Base-by-base conservation (phyloP, 2,113 vertebrate genomes). In the Sarotherodon lohbergeri region DNA sequence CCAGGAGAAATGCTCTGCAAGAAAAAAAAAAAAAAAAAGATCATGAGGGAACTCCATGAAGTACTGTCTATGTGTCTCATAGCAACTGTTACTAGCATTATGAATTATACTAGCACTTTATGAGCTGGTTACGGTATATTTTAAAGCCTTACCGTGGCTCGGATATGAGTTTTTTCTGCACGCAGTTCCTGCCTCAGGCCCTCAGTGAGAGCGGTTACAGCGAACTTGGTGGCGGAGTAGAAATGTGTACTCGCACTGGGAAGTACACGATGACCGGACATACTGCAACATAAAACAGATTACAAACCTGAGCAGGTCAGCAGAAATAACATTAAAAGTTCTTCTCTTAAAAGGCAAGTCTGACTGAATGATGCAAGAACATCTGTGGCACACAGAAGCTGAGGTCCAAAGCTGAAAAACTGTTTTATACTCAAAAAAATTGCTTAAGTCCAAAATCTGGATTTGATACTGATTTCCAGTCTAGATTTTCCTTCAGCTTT, bases 161-260 rank as follows among this genome's bases (percentile, higher is more conserved):
- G 12, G 39, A 73, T 73, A 73, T 73, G 63, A 14, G 36, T 68
- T 22, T 68, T 68, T 41, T 68, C 36, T 68, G 63, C 36, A 68
- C 12, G 36, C 12, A 68, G 36, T 22, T 68, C 63, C 5, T 68
- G 63, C 63, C 63, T 4, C 36, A 68, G 63, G 36, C 66, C 66
- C 94, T 99, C 98, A 0, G 98, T 98, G 82, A 71, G 66, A 27
- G 66, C 66, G 0, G 66, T 71, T 43, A 71, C n/a, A 22, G 66
- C 39, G 0, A 43, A 43, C 66, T 71, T 71, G 66, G 66, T 71
- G 7, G 66, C 36, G 1, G 7, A 6, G 66, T 71, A 71, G 39
- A 71, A 71, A 71, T 71, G 66, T 16, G 14, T 9, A 24, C 1
- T 1, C 8, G 66, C 66, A 22, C 2, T 24, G 39, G 22, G 39